Evolutionary conservation across 2,797 vertebrate genomes (phyloP).

Genomic region (Fundulus diaphanus): DNA sequence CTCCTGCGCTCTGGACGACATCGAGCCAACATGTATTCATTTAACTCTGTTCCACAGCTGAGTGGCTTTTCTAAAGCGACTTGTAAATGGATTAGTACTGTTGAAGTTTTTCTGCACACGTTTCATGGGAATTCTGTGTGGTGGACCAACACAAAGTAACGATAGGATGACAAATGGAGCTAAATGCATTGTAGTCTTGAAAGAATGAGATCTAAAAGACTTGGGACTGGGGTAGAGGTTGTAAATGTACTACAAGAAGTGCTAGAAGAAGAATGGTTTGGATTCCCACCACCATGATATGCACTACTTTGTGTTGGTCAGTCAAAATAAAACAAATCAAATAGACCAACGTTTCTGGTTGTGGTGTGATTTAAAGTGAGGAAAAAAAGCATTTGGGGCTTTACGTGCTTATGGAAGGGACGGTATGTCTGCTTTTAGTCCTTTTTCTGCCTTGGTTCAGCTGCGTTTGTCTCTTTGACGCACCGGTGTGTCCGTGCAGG

Average conservation of each 20-base stretch:
- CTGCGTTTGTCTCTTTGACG: constrained; percentile 48
- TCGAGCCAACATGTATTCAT: constrained; percentile 12
- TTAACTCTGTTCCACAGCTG: constrained; percentile 41
- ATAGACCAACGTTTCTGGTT: neutral
- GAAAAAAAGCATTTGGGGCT: neutral
- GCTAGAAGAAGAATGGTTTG: neutral
- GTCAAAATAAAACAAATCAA: neutral
- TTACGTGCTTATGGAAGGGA: neutral
- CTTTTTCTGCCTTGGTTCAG: constrained; percentile 54
- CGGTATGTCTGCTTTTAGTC: constrained; percentile 34
- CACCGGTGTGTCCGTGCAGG: constrained; percentile 74
- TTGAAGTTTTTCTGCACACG: neutral
- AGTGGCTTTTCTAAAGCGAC: constrained; percentile 22
- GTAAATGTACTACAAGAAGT: neutral
- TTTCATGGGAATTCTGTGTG: neutral
- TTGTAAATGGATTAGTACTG: neutral
- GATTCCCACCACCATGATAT: neutral
- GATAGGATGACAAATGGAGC: neutral
- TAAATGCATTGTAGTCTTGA: neutral
- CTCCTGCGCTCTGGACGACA: too few relatives aligned
- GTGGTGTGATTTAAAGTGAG: neutral
- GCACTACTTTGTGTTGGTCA: neutral
- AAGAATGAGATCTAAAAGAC: neutral
- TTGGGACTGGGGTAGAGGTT: neutral
- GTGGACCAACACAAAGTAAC: neutral